Conservation (phyloP, 2,113 vertebrate genomes). For the Cephalopterus ornatus region DNA sequence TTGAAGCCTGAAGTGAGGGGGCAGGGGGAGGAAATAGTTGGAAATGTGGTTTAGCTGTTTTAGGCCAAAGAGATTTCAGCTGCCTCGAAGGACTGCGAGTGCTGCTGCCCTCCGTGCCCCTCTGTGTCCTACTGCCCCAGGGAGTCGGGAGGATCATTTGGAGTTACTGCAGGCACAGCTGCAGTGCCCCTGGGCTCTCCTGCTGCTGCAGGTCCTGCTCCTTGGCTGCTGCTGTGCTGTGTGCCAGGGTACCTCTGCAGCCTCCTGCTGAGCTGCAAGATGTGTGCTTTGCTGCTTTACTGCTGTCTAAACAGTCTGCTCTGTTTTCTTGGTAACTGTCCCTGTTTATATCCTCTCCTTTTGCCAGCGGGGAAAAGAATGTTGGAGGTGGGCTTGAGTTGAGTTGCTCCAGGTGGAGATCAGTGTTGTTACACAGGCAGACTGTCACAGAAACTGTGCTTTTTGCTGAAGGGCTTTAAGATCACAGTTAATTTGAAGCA, state of each 20-base stretch:
- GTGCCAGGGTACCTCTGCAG: background rate
- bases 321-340: background rate
- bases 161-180: background rate
- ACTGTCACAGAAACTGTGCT: background rate
- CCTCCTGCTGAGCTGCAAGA: background rate
- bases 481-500: background rate
- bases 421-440: background rate
- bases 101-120: background rate
- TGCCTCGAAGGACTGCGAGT: background rate
- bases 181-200: background rate
- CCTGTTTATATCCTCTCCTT: background rate
- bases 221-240: background rate
- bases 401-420: background rate
- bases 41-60: background rate
- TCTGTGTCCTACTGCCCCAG: background rate
- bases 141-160: background rate
- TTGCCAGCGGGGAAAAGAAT: background rate
- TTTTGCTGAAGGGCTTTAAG: background rate
- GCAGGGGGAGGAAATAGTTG: background rate
- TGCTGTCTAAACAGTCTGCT: background rate
- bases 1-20: background rate
- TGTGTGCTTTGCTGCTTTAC: background rate
- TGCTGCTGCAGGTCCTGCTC: background rate
- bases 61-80: background rate
- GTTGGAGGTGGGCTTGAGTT: background rate